A percentile compares a stretch with the other conserved stretches of the same genome.
Evolutionary conservation across 2,888 invertebrate genomes (phyloP).

Genomic region (Agrotis puta): DNA sequence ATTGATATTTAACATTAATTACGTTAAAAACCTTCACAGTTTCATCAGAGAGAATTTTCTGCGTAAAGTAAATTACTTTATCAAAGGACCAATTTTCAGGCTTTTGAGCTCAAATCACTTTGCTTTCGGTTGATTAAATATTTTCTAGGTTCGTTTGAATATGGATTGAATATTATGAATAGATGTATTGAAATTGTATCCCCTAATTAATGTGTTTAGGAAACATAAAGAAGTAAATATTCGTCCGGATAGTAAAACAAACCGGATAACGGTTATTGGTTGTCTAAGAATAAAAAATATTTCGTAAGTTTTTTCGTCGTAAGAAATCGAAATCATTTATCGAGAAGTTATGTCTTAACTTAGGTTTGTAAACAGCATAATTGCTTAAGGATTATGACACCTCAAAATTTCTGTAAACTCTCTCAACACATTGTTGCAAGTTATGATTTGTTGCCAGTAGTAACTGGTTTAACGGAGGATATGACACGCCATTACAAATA

Average conservation of each 20-base stretch:
- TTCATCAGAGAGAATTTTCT: slow-evolving; percentile 43
- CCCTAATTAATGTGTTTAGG: background rate
- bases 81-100: slow-evolving; percentile 52
- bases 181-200: slow-evolving; percentile 7
- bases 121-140: slow-evolving; percentile 54
- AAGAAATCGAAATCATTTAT: too few relatives aligned
- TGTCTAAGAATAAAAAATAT: background rate
- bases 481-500: slow-evolving; percentile 13
- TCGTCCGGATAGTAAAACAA: slow-evolving; percentile 20
- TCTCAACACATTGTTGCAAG: background rate
- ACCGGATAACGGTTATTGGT: background rate
- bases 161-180: slow-evolving; percentile 15
- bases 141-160: slow-evolving; percentile 44
- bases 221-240: background rate
- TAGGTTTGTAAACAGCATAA: background rate
- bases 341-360: background rate
- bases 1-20: slow-evolving; percentile 42
- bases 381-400: background rate
- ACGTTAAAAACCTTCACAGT: slow-evolving; percentile 30
- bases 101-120: slow-evolving; percentile 48
- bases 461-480: slow-evolving; percentile 13
- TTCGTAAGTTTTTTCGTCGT: too few relatives aligned
- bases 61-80: slow-evolving; percentile 51
- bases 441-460: background rate
- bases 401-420: background rate